Evolutionary conservation across 2,888 invertebrate genomes (phyloP).

Genomic region (Dynastes maya): DNA sequence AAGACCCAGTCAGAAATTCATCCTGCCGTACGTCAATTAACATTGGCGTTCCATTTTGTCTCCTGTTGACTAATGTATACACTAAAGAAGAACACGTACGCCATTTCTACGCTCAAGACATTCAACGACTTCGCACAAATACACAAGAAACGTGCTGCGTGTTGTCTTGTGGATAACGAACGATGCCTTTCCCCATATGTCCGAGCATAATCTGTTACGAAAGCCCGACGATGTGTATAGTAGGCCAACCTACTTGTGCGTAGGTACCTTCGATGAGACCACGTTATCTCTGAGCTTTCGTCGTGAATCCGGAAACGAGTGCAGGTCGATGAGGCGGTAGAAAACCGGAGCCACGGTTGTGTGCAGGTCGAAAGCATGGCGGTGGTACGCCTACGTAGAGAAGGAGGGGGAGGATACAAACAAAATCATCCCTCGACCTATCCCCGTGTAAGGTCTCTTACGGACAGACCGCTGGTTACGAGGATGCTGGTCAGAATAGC

Average conservation of each 20-base stretch:
- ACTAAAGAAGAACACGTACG: no score
- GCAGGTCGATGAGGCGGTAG: constrained; percentile 21
- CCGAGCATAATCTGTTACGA: constrained; percentile 25
- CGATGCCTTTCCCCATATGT: constrained; percentile 19
- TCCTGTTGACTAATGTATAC: no score
- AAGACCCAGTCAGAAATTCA: no score
- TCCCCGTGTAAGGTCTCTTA: constrained; percentile 28
- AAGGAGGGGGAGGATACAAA: constrained; percentile 22
- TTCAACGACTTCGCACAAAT: no score
- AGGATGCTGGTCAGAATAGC: constrained; percentile 39
- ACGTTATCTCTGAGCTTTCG: constrained; percentile 38
- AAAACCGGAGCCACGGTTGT: neutral
- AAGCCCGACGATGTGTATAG: constrained; percentile 1
- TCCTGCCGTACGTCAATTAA: no score
- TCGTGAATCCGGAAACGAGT: constrained; percentile 38
- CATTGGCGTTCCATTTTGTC: no score
- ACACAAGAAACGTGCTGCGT: neutral
- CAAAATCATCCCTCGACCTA: constrained; percentile 38
- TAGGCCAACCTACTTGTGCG: neutral
- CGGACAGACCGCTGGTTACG: constrained; percentile 42
- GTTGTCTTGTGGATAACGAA: constrained; percentile 26
- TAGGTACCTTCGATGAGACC: neutral
- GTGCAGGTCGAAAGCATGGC: neutral
- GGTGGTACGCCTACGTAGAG: neutral
- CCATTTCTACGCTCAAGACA: no score